phyloP scores from a whole-genome alignment of 2,888 invertebrate genomes.

The Hyles lineata region DNA sequence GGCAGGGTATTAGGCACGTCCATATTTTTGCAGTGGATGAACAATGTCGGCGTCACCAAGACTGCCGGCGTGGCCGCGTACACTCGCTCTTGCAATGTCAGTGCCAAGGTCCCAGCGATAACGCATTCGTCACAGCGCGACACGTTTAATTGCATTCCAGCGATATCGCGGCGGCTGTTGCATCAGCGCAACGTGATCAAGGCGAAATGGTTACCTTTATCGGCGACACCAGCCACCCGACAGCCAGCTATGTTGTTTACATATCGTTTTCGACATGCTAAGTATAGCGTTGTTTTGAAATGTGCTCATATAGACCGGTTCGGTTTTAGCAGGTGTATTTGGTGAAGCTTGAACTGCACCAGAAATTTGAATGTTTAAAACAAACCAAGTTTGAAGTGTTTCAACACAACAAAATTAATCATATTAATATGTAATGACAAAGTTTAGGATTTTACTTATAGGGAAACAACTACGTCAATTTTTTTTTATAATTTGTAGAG shows the following conservation, averaged over 20 bases:
- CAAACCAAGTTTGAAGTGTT: no score
- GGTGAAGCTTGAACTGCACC: background rate
- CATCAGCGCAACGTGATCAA: slow-evolving; percentile 72
- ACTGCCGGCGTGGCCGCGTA: slow-evolving; percentile 22
- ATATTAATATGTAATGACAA: no score
- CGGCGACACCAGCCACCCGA: slow-evolving; percentile 33
- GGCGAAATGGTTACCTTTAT: slow-evolving; percentile 47
- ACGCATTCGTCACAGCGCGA: slow-evolving; percentile 69
- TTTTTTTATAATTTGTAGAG: no score
- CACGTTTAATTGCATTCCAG: slow-evolving; percentile 78
- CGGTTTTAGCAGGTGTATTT: background rate
- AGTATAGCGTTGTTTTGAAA: slow-evolving; percentile 25
- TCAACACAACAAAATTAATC: no score
- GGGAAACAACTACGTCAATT: no score
- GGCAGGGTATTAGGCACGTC: background rate
- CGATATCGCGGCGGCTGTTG: slow-evolving; percentile 66
- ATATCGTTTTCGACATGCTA: slow-evolving; percentile 39
- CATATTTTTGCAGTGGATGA: background rate
- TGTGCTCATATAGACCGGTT: background rate
- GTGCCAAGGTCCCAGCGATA: slow-evolving; percentile 78
- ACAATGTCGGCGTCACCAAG: slow-evolving; percentile 22
- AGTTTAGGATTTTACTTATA: no score
- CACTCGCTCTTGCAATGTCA: slow-evolving; percentile 61
- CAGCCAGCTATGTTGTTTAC: slow-evolving; percentile 42
- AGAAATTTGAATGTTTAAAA: background rate